Evolutionary conservation across 2,888 invertebrate species (phyloP).

Genomic region (Colletes collaris): DNA sequence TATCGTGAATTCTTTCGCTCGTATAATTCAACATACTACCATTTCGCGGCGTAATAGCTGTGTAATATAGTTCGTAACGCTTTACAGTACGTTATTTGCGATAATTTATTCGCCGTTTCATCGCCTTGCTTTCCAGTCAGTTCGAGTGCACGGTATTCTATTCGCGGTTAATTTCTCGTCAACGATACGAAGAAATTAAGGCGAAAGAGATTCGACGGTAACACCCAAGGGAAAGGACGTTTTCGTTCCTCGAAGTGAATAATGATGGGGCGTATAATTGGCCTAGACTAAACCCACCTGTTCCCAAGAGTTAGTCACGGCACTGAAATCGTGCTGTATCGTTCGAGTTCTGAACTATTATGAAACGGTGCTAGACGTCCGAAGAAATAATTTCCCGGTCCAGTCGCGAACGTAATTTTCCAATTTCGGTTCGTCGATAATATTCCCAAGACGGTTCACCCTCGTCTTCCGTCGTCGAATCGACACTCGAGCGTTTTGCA

Average conservation of each 20-base stretch:
- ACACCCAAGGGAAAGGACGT: constrained; percentile 34
- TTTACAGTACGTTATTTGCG: neutral
- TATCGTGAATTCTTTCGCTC: constrained; percentile 25
- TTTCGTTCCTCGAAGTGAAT: constrained; percentile 59
- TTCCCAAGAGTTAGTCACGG: constrained; percentile 68
- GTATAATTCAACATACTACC: constrained; percentile 30
- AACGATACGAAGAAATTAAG: constrained; percentile 18
- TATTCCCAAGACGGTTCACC: constrained; percentile 71
- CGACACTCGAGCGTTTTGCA: too few relatives aligned
- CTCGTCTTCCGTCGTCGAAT: constrained; percentile 64
- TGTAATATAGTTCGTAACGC: neutral
- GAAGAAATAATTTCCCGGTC: constrained; percentile 59
- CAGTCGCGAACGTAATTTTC: constrained; percentile 73
- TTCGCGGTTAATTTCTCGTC: neutral
- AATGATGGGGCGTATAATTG: constrained; percentile 63
- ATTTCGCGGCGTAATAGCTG: constrained; percentile 17
- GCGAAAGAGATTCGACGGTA: constrained; percentile 20
- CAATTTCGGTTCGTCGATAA: constrained; percentile 74
- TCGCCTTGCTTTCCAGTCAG: neutral
- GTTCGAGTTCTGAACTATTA: constrained; percentile 59
- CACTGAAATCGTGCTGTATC: constrained; percentile 60
- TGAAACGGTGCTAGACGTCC: constrained; percentile 62
- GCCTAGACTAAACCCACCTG: constrained; percentile 67
- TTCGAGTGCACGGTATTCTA: neutral
- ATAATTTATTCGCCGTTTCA: constrained; percentile 28